Evolutionary conservation across 2,113 vertebrate species (phyloP), one percentile per base, ranked within the genome.

Genomic region (Carettochelys insculpta): DNA sequence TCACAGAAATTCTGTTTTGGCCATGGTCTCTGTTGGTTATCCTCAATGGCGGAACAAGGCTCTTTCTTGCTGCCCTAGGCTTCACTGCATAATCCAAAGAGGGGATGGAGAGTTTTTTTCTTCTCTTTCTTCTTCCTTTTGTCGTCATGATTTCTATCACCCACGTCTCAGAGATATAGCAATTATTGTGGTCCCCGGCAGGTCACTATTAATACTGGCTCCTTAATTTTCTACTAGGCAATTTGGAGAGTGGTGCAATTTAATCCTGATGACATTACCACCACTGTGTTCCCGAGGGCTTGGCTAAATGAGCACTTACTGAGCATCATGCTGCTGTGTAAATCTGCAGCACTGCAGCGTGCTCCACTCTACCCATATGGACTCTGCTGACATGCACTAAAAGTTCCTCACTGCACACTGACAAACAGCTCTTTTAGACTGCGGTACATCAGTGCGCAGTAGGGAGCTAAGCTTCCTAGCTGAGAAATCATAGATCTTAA

Each of bases 1-100:
- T 93, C 83, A 88, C 90, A 95, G 14, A 50, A 50, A 94, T 95
- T 87, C 79, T 85, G 41, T 86, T 93, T 95, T 92, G 92, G 94
- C 95, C 91, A 86, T 84, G 92, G 89, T 94, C 94, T 82, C 93
- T 81, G 14, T 93, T 68, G 17, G 47, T 78, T 68, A 3, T 6
- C 0, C 51, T 14, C 80, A 34, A 51, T 85, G 53, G 19, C 29
- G 53, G 29, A 80, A 80, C 41, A 20, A 5, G 47, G 27, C 54
- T 83, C 20, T 38, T 85, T 45, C 27, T 34, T 34, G 47, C 10
- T 77, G 47, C 47, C 9, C 17, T 87, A 34, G 41, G 24, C 24
- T 27, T 6, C 71, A 75, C 25, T 73, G 20, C 22, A 43, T 68
- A 38, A n/a, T 68, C 61, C 31, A 38, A n/a, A 38, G 6, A 17